Evolutionary conservation across 2,888 invertebrate genomes (phyloP), one percentile per base, ranked within the genome.

Genomic region (Melieria crassipennis): DNA sequence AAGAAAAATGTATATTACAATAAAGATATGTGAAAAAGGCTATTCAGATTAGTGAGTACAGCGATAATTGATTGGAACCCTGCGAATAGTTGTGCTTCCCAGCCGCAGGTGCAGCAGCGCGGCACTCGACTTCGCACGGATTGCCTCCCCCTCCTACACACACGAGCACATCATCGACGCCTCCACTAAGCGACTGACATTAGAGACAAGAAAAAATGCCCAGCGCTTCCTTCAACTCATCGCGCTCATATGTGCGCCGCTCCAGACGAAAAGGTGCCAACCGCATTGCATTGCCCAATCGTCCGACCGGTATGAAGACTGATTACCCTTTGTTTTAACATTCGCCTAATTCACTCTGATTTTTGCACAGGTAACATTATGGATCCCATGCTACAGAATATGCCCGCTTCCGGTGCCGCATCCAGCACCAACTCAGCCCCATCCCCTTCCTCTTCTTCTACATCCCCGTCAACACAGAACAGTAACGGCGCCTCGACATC

Each of bases 151-250:
- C 30, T 30, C 30, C 30, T 2, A 30, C 30, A 30, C 30, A 30
- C 30, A 30, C 30, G 30, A 30, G 30, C 30, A 30, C 30, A 30
- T 2, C 30, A 30, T 2, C 30, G 30, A 30, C 30, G 30, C 30
- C 30, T 30, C 2, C 30, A 30, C 30, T 30, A 30, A 30, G 30
- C 30, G 30, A 30, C 30, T 30, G 30, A 30, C 30, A 30, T 30
- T 30, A 30, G 30, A 30, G 50, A 50, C 45, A 60, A 67, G 65
- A 73, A 73, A 84, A 83, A 79, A 86, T 96, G 96, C 96, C 95
- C 91, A 95, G 95, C 91, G 95, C 95, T 90, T 95, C 95, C 88
- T 95, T 95, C 89, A 94, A 94, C 87, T 94, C 95, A 89, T 94
- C 94, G 88, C 92, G 95, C 90, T 94, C 94, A 89, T 95, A 94